Evolutionary conservation across 2,888 invertebrate species (phyloP).

Genomic region (Oxystoma pomonae): DNA sequence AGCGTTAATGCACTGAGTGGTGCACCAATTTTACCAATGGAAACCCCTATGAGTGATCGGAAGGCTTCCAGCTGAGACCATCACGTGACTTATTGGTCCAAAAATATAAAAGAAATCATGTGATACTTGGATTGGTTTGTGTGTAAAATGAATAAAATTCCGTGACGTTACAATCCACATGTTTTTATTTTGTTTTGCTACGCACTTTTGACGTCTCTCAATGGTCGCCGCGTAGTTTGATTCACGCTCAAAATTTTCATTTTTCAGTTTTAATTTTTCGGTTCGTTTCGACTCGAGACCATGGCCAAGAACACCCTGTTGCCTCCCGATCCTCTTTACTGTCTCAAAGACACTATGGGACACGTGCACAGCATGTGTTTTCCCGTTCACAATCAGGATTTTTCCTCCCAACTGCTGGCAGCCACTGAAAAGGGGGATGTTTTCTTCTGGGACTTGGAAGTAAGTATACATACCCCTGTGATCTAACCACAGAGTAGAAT

Average conservation of each 20-base stretch:
- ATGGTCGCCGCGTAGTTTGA: slow-evolving; percentile 22
- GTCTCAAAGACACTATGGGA: slow-evolving; percentile 67
- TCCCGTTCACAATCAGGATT: slow-evolving; percentile 54
- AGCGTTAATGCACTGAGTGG: no score
- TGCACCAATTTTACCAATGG: no score
- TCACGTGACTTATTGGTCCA: no score
- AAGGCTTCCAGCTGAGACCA: no score
- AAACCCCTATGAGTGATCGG: no score
- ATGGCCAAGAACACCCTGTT: slow-evolving; percentile 59
- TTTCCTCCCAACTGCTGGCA: slow-evolving; percentile 60
- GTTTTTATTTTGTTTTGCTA: slow-evolving; percentile 3
- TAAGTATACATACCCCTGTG: no score
- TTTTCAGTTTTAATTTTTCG: slow-evolving; percentile 16
- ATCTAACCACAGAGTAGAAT: no score
- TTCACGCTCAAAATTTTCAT: slow-evolving; percentile 13
- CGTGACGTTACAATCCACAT: no score
- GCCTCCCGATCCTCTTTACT: slow-evolving; percentile 75
- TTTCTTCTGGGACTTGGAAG: slow-evolving; percentile 77
- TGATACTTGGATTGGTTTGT: no score
- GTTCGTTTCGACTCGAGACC: slow-evolving; percentile 12
- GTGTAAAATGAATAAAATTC: no score
- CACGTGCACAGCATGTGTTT: slow-evolving; percentile 70
- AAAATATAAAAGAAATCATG: no score
- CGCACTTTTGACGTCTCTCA: slow-evolving; percentile 15
- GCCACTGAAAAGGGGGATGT: slow-evolving; percentile 71